Base-by-base conservation (phyloP, 1,140 invertebrate genomes). In the Artemia franciscana region DNA sequence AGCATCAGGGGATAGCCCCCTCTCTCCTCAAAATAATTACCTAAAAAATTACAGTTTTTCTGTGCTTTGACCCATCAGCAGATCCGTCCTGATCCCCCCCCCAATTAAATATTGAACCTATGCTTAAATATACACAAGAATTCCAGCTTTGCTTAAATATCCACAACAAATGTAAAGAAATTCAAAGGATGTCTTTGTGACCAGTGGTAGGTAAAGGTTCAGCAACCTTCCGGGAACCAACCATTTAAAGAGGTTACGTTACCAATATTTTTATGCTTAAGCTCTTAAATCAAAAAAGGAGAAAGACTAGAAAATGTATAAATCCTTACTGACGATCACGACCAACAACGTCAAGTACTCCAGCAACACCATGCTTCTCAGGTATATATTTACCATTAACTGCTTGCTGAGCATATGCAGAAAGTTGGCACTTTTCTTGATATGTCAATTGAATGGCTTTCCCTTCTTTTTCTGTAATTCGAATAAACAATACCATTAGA, bases 261-360 rank as follows among this genome's bases (percentile, higher is more conserved):
- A 26, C 4, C 9, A 59, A 12, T 59, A 9, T 59, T 58, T 9
- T 59, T 26, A 23, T 51, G 30, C n/a, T n/a, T 51, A 9, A n/a
- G 7, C n/a, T 12, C 9, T 4, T 5, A 59, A 9, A 26, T 24
- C 25, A 26, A 12, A 26, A 5, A 7, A 23, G 51, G 5, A 30
- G 5, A 39, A 23, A 7, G 23, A 30, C 5, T 21, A 15, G 9
- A 23, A 58, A 58, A 23, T 58, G 21, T 3, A 51, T 51, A 18
- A 12, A 12, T 51, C 12, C 39, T 51, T 51, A 51, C 39, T 51
- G 39, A 63, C 92, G 78, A 72, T 97, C 91, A 71, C 82, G 84
- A 0, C 93, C 93, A 68, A 97, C 91, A 5, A 97, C 88, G 77
- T 97, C 92, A 23, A 97, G 75, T 1, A 94, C 88, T 30, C 93